Evolutionary conservation across 2,113 vertebrate genomes (phyloP).

Genomic region (Neolamprologus toae): DNA sequence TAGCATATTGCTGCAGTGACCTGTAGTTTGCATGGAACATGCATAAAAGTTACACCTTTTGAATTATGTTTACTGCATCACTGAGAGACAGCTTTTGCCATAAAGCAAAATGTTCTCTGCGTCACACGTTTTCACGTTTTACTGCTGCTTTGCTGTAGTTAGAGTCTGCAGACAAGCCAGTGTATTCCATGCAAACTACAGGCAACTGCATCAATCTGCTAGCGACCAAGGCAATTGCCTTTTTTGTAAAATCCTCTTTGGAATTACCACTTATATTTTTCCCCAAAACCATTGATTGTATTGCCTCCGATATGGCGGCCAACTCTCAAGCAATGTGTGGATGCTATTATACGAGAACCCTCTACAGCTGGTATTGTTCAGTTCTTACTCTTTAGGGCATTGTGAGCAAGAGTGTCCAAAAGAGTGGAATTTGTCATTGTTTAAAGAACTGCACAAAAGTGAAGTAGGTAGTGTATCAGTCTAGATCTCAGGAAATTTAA

Average conservation of each 20-base stretch:
- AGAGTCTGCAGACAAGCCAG: not conserved
- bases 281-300: not conserved
- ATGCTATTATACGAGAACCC: not conserved
- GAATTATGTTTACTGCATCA: not conserved
- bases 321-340: not conserved
- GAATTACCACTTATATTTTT: not conserved
- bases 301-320: fast-evolving
- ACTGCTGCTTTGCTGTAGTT: not conserved
- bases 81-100: not conserved
- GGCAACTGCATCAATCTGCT: not conserved
- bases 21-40: not conserved
- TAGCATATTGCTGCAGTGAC: not conserved
- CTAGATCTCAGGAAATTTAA: not conserved
- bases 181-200: not conserved
- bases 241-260: not conserved
- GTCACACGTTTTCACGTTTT: not conserved
- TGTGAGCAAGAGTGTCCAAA: not conserved
- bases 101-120: not conserved
- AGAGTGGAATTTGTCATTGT: not conserved
- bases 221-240: not conserved
- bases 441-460: not conserved
- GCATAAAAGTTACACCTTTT: not conserved
- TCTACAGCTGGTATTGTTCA: not conserved
- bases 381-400: not conserved
- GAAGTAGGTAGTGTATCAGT: not conserved